Conservation (phyloP, 2,888 invertebrate species). For the Chalcosyrphus nemorum region DNA sequence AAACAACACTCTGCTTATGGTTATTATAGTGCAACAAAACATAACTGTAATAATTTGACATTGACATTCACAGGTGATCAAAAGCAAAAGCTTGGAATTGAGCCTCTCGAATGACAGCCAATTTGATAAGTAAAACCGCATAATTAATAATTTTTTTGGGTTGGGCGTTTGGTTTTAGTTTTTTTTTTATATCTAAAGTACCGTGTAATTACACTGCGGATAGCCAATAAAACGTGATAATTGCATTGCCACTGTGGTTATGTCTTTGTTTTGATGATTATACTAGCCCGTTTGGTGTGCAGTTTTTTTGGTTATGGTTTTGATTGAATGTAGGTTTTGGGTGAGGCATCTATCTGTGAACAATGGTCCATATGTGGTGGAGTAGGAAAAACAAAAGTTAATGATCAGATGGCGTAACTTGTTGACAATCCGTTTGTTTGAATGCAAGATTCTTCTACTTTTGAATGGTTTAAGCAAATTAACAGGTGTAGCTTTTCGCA, state of each 20-base stretch:
- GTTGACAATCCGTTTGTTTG: not conserved
- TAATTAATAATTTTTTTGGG: not conserved
- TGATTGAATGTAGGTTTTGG: not conserved
- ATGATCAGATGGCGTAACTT: not conserved
- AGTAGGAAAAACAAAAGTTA: not conserved
- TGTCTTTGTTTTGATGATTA: not conserved
- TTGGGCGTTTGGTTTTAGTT: not conserved
- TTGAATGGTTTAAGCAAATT: not conserved
- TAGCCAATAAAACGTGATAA: not conserved
- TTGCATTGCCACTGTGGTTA: not conserved
- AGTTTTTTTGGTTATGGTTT: too few species aligned
- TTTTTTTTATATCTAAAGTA: not conserved
- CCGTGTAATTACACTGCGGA: not conserved
- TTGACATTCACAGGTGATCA: conserved; percentile 27
- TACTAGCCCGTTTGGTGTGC: not conserved
- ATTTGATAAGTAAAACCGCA: not conserved
- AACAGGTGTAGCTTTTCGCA: not conserved
- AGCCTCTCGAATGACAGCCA: not conserved
- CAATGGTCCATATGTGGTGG: not conserved
- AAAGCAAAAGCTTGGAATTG: not conserved
- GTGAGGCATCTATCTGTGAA: not conserved
- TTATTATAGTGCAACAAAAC: not conserved
- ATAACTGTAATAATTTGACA: not conserved
- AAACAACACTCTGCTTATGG: not conserved
- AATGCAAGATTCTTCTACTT: not conserved